These are phyloP conservation scores for Lepidocyrtoides sp. DNA, from an alignment of 2,888 invertebrate species.

Conservation along the genomic window DNA sequence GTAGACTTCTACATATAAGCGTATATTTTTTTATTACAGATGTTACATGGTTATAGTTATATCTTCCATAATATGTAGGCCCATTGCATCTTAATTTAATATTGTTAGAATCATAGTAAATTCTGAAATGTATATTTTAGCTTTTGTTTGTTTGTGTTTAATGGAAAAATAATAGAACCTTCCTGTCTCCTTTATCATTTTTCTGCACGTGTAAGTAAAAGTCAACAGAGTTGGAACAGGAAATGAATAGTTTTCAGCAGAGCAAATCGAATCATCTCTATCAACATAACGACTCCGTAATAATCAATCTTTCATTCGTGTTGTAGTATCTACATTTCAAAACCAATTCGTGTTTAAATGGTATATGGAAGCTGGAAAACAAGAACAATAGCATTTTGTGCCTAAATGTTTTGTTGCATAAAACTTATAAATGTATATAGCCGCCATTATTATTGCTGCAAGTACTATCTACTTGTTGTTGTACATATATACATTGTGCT, in stretches of 20 bases:
- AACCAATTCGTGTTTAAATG: no score
- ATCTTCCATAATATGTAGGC: no score
- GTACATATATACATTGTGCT: background rate
- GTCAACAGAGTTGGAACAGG: background rate
- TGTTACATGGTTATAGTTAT: no score
- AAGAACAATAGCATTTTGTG: no score
- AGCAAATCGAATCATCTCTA: background rate
- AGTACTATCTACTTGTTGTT: conserved; percentile 4
- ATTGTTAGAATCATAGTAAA: background rate
- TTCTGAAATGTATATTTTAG: background rate
- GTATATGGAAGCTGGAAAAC: no score
- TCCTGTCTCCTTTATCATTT: background rate
- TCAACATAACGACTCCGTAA: background rate
- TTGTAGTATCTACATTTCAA: no score
- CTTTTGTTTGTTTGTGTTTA: background rate
- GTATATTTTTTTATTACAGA: no score
- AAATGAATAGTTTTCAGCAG: background rate
- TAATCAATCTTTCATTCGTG: background rate
- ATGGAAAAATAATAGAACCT: background rate
- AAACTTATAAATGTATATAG: no score
- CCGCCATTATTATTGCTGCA: no score
- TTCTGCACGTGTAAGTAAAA: background rate
- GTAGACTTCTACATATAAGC: no score
- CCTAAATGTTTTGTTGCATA: no score
- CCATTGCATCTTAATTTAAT: no score